phyloP scores from a whole-genome alignment of 2,888 invertebrate species.

The Drosophila leonis region DNA sequence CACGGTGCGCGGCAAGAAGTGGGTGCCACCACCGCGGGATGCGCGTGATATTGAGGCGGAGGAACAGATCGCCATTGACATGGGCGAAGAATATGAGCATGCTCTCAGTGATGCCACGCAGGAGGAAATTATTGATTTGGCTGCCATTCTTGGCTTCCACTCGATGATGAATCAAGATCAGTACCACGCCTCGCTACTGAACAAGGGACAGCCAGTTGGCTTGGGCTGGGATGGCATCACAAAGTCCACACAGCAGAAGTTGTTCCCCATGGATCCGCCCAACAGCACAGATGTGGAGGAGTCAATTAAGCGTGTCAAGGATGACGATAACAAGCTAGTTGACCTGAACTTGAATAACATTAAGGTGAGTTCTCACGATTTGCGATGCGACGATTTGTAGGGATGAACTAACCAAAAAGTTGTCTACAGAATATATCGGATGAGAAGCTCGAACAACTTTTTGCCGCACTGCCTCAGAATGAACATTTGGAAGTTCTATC shows the following conservation, averaged over 20 bases:
- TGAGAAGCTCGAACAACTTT: constrained; percentile 96
- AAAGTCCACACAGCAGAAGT: constrained; percentile 95
- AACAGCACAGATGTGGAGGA: constrained; percentile 98
- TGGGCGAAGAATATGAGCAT: constrained; percentile 97
- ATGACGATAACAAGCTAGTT: constrained; percentile 94
- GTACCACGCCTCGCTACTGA: constrained; percentile 97
- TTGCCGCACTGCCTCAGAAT: constrained; percentile 94
- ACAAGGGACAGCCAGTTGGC: constrained; percentile 95
- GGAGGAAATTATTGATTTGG: constrained; percentile 99
- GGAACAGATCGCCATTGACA: constrained; percentile 96
- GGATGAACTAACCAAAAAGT: not conserved
- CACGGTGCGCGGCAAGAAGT: constrained; percentile 95
- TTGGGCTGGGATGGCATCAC: constrained; percentile 98
- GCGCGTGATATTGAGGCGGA: constrained; percentile 92
- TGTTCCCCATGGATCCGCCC: constrained; percentile 97
- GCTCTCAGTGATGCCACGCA: constrained; percentile 95
- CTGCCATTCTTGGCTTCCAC: constrained; percentile 99
- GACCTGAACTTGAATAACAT: constrained; percentile 99
- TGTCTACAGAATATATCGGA: constrained; percentile 94
- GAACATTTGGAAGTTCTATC: constrained; percentile 96
- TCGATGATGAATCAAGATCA: constrained; percentile 99
- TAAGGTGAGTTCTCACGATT: constrained; percentile 88
- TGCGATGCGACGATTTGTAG: too few species aligned
- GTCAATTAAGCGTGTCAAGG: constrained; percentile 94
- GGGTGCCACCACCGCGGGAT: constrained; percentile 92